A percentile compares a stretch with the other conserved stretches of the same genome.
These are phyloP conservation scores for Lordiphosa stackelbergi DNA, from an alignment of 1,140 invertebrate species.

Conservation along the genomic window DNA sequence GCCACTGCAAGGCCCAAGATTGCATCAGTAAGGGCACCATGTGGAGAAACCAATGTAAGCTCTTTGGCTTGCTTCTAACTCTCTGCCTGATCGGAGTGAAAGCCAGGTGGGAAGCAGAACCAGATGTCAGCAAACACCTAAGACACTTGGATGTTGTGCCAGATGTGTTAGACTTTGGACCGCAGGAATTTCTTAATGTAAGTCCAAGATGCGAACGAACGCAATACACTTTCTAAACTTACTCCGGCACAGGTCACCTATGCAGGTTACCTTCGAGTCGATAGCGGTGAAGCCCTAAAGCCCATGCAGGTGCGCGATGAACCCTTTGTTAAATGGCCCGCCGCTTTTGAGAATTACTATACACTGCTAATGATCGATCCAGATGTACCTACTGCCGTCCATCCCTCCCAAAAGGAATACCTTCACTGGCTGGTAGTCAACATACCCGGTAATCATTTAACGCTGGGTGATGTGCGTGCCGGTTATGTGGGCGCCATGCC, in stretches of 20 bases:
- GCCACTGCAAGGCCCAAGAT: neutral
- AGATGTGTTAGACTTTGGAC: constrained; percentile 64
- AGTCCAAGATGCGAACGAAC: neutral
- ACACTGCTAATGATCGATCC: constrained; percentile 83
- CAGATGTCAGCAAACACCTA: constrained; percentile 57
- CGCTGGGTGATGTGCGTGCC: constrained; percentile 87
- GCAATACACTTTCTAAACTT: neutral
- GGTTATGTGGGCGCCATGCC: constrained; percentile 92
- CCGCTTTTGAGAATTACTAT: constrained; percentile 81
- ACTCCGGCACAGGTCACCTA: constrained; percentile 76
- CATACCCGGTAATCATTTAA: constrained; percentile 87
- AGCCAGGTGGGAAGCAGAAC: constrained; percentile 19
- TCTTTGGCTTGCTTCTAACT: constrained; percentile 4
- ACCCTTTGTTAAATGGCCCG: constrained; percentile 83
- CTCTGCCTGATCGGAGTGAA: neutral
- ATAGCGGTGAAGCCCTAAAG: constrained; percentile 83
- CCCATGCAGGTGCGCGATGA: constrained; percentile 84
- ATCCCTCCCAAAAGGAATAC: constrained; percentile 89
- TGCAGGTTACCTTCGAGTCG: constrained; percentile 79
- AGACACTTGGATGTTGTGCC: constrained; percentile 60
- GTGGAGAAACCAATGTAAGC: constrained; percentile 2
- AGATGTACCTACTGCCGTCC: constrained; percentile 83
- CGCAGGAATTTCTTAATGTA: constrained; percentile 69
- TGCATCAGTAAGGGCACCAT: constrained; percentile 17
- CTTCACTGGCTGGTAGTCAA: constrained; percentile 96